Evolutionary conservation across 2,113 vertebrate species (phyloP).

Genomic region (Aegithalos caudatus): DNA sequence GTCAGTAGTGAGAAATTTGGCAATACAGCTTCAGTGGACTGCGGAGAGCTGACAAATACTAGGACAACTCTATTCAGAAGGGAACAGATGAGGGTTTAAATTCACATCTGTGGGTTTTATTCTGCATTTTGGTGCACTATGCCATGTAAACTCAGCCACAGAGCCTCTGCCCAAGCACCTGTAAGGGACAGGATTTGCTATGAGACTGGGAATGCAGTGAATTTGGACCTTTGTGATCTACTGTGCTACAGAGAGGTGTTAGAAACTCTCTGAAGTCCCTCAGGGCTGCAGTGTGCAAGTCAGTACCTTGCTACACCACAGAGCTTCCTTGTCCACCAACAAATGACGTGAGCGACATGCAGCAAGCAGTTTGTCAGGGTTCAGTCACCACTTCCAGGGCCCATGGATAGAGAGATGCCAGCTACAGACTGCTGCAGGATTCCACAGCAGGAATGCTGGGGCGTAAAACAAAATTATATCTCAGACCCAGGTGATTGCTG

Average conservation of each 20-base stretch:
- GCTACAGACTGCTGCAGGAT: neutral
- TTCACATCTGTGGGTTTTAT: neutral
- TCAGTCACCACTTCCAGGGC: neutral
- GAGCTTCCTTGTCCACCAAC: neutral
- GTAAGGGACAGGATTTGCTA: neutral
- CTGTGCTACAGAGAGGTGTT: neutral
- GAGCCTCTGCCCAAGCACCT: neutral
- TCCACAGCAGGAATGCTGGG: neutral
- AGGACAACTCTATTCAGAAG: neutral
- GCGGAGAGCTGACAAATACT: neutral
- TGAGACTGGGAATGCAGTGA: neutral
- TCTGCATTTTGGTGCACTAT: neutral
- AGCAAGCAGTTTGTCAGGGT: neutral
- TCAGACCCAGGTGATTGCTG: fast-evolving
- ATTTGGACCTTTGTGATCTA: neutral
- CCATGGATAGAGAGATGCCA: neutral
- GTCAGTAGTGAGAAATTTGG: neutral
- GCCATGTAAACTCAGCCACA: neutral
- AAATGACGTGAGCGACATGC: neutral
- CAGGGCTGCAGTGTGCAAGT: fast-evolving
- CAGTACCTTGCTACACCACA: too few relatives aligned
- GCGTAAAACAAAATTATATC: neutral
- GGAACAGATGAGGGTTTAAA: neutral
- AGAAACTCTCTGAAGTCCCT: neutral
- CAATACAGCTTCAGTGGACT: neutral